Evolutionary conservation across 2,888 invertebrate genomes (phyloP).

Genomic region (Platycnemis pennipes): DNA sequence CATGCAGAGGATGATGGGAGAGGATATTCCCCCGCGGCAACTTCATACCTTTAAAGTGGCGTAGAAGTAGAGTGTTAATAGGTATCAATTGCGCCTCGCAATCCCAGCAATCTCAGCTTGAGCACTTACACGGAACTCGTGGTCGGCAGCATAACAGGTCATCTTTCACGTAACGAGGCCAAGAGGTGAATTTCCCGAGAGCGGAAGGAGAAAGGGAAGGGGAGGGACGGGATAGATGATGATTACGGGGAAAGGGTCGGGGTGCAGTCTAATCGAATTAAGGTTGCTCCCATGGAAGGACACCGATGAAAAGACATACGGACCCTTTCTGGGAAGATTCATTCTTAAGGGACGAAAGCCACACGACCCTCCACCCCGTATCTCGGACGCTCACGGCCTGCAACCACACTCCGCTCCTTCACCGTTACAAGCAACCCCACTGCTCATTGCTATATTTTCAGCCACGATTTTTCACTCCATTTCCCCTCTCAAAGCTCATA

Average conservation of each 20-base stretch:
- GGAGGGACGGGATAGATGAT: no score
- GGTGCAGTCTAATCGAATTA: not conserved
- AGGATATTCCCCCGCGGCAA: not conserved
- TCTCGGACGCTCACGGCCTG: no score
- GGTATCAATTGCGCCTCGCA: not conserved
- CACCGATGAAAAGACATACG: not conserved
- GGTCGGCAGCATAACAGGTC: not conserved
- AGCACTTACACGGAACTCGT: not conserved
- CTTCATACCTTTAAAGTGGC: not conserved
- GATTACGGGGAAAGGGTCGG: not conserved
- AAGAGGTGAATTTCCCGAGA: no score
- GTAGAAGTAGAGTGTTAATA: not conserved
- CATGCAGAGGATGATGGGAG: not conserved
- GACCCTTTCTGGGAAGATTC: no score
- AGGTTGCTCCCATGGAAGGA: not conserved
- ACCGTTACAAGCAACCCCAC: no score
- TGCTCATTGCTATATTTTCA: no score
- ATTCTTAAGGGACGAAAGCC: no score
- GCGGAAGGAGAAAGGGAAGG: not conserved
- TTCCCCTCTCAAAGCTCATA: no score
- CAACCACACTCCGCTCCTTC: no score
- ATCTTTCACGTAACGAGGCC: constrained; percentile 1
- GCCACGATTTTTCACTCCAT: no score
- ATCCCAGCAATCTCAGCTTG: not conserved
- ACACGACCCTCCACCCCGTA: no score